Evolutionary conservation across 2,113 vertebrate species (phyloP), one percentile per base, ranked within the genome.

Genomic region (Geococcyx californianus): DNA sequence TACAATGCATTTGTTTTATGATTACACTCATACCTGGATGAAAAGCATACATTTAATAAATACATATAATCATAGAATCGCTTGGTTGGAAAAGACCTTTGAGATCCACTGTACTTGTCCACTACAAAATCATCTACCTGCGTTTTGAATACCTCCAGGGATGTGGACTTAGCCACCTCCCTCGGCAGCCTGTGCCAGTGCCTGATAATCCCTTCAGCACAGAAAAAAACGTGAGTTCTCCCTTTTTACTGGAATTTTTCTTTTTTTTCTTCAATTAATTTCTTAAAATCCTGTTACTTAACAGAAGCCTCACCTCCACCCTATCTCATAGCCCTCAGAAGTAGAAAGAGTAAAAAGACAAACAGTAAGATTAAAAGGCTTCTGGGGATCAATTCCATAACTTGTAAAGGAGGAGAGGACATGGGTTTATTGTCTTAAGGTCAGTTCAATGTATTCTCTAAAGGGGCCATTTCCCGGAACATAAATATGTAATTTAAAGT

Each of bases 401-500:
- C 55, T 51, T 40, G n/a, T 38, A 44, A 73, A 33, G 56, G 52
- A 77, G 28, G 19, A 81, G 47, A 95, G 31, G 38, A 38, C 33
- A n/a, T 36, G 20, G 13, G 49, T 84, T 95, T 91, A 64, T 88
- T 56, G 38, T 72, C 77, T 87, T 68, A 72, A 79, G 38, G 64
- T 87, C 58, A 93, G 21, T 49, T 84, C 20, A 77, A 19, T 74
- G 29, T 69, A 62, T 86, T 93, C 83, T 96, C 36, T 31, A 67
- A 72, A 89, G 87, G 34, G 62, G 11, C 10, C 23, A 45, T 91
- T 96, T 97, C 62, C 76, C 84, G 68, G 56, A 88, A 95, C 73
- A 73, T 88, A 95, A 93, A 91, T 68, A 70, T 52, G 10, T 79
- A 91, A 87, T 94, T 95, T 76, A 74, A 93, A 87, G n/a, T 70